Percentiles rank a stretch among this genome's conserved stretches.
phyloP scores from a whole-genome alignment of 2,797 vertebrate genomes.

The Enteromius treurensis region DNA sequence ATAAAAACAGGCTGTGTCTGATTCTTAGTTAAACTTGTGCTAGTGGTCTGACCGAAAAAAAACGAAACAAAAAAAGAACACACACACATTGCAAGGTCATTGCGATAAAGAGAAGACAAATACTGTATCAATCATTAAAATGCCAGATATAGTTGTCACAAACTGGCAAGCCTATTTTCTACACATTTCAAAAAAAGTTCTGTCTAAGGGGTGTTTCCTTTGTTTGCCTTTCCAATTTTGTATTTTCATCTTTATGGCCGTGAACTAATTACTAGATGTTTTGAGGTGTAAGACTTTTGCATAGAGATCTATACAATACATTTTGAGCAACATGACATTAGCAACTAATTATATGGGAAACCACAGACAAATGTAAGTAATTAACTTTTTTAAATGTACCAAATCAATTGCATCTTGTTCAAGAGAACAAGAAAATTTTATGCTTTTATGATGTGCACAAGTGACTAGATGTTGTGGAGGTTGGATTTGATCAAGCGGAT shows the following conservation, averaged over 20 bases:
- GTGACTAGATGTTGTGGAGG: background rate
- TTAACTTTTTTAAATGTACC: background rate
- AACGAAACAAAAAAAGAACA: accelerated
- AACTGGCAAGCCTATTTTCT: too few species aligned
- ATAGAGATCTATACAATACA: background rate
- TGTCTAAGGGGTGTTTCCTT: too few species aligned
- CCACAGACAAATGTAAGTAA: background rate
- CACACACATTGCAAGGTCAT: too few species aligned
- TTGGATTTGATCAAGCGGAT: background rate
- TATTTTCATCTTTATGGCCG: too few species aligned
- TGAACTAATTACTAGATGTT: background rate
- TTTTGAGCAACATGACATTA: background rate
- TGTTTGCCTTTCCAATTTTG: too few species aligned
- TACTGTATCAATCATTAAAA: too few species aligned
- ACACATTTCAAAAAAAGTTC: too few species aligned
- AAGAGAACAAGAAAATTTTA: background rate
- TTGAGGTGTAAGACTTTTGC: background rate
- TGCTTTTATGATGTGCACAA: background rate
- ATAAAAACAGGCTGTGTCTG: background rate
- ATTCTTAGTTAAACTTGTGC: background rate
- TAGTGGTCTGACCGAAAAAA: background rate
- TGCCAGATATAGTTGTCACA: too few species aligned
- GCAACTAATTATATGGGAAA: background rate
- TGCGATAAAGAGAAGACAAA: background rate
- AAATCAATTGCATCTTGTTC: background rate